phyloP scores from a whole-genome alignment of 2,113 vertebrate species.

The Procapra przewalskii region DNA sequence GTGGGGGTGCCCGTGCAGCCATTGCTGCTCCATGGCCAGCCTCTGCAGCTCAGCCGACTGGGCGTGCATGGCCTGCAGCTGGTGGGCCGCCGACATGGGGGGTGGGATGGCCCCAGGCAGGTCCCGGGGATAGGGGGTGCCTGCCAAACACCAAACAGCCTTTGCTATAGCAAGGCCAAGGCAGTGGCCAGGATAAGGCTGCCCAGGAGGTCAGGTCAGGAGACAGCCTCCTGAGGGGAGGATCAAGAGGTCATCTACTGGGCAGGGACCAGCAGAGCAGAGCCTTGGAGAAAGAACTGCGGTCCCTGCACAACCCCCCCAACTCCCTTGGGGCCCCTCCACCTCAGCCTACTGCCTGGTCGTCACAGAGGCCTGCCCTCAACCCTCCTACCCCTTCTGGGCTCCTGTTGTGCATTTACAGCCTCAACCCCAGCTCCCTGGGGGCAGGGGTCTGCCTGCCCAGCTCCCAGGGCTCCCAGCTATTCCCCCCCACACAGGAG shows the following conservation, averaged over 20 bases:
- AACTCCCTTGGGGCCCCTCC: not conserved
- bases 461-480: not conserved
- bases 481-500: not conserved
- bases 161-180: not conserved
- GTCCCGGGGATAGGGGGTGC: slow-evolving; percentile 93
- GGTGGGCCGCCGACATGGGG: slow-evolving; percentile 97
- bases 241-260: not conserved
- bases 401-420: accelerated
- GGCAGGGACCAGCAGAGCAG: not conserved
- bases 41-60: slow-evolving; percentile 97
- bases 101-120: slow-evolving; percentile 92
- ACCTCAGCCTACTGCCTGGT: not conserved
- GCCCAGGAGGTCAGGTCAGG: not conserved
- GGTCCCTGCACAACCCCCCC: accelerated
- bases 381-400: not conserved
- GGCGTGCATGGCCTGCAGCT: slow-evolving; percentile 98
- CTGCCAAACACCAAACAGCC: slow-evolving; percentile 76
- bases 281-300: not conserved
- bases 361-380: not conserved
- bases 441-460: too few relatives aligned
- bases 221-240: not conserved
- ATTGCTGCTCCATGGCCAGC: slow-evolving; percentile 98
- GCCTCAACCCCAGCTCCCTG: not conserved
- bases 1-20: slow-evolving; percentile 96
- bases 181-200: not conserved